Evolutionary conservation across 2,888 invertebrate genomes (phyloP), one percentile per base, ranked within the genome.

Genomic region (Nemapogon koenigi): DNA sequence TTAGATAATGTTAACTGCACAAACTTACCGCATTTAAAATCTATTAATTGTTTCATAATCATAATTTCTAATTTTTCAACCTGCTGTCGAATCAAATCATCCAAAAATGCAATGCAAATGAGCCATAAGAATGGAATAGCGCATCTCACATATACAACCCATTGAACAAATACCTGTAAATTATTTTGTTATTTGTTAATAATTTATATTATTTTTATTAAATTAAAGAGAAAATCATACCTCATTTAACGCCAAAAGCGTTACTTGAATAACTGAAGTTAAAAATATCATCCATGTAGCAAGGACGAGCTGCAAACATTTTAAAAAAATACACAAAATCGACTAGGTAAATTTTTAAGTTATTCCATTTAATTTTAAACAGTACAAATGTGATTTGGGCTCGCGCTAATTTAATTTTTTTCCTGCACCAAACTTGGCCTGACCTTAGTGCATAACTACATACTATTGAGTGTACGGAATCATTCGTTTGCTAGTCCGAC

Each of bases 231-330:
- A 22, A 22, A 22, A 7, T 7, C 6, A 22, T 46, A 63, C 66
- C 53, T 57, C 50, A 11, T 54, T 43, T 32, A 52, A 49, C 13
- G 50, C 49, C 16, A 63, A 49, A n/a, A 62, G 37, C 8, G 66
- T 60, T 14, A 59, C 47, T 8, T 60, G 58, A 31, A 57, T 46
- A 1, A 68, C 60, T 26, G 60, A 59, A 44, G 55, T 59, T 4
- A 60, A 59, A 46, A 69, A 68, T 56, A 64, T 61, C 36, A 57
- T 43, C 69, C 67, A 69, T 30, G 61, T 57, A 7, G 49, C 52
- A 8, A 63, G 35, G 16, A 62, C 37, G 6, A 59, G 45, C 62
- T 62, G 45, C 26, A 57, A 55, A 32, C 4, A 46, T n/a, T 16
- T n/a, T 14, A 22, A 22, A 6, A n/a, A 16, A 35, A 35, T 35